Base-by-base conservation (phyloP, 2,113 vertebrate species). In the Athene cunicularia region DNA sequence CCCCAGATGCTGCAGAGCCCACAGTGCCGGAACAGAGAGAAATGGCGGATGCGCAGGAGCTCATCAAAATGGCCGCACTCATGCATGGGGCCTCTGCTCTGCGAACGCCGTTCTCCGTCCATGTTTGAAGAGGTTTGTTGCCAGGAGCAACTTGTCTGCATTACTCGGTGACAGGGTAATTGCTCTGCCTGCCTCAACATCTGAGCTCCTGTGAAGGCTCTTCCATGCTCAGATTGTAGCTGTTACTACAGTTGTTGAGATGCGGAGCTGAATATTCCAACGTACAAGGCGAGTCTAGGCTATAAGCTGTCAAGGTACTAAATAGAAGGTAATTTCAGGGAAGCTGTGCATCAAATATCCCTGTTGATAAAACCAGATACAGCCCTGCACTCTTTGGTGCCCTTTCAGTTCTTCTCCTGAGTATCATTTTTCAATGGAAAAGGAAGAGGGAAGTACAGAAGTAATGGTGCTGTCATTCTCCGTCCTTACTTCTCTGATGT, bases 81-180 rank as follows among this genome's bases (percentile, higher is more conserved):
- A 0, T 8, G 22, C 32, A 3, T 14, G n/a, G 32, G 59, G 39
- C 24, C 41, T 35, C 27, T 11, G 20, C 27, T n/a, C 37, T 12
- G 24, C 2, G 37, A 59, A 20, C 9, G 16, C 67, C 17, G 3
- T 3, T 22, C 39, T 73, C 52, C 2, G 1, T 22, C 92, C 67
- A 1, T 11, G 4, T 66, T 20, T 45, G 41, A 67, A 92, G 79
- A 72, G 88, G 30, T 84, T 89, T 80, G 90, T 85, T 95, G 82
- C 90, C 64, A 79, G 79, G 77, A 93, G 88, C 93, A 86, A 89
- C 95, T 84, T 55, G 66, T 66, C 88, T 74, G 88, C 76, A 16
- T 86, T 56, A 21, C 74, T 60, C 0, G 5, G 35, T 71, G 85
- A 75, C 59, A 55, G 66, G 74, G 82, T 67, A 24, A 79, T 68